These are phyloP conservation scores for Lipophrys pholis DNA, from an alignment of 2,113 vertebrate species.

Conservation along the genomic window DNA sequence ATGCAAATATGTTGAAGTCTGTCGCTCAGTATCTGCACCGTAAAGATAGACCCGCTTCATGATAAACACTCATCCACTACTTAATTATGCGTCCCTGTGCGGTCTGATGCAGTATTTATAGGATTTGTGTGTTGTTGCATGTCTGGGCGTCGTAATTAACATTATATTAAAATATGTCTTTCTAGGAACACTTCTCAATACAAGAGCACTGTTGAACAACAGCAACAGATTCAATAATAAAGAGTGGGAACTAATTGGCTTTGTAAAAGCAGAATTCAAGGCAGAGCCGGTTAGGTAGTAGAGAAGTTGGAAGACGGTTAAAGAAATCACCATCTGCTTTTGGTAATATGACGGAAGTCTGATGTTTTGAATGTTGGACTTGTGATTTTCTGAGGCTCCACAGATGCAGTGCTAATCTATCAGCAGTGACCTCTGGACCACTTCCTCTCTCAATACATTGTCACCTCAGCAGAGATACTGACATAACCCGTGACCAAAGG, in stretches of 20 bases:
- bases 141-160: no score
- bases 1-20: slow-evolving; percentile 40
- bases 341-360: background rate
- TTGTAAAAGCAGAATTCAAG: background rate
- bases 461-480: slow-evolving; percentile 53
- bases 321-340: background rate
- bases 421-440: slow-evolving; percentile 63
- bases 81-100: background rate
- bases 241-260: background rate
- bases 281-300: background rate
- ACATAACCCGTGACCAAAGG: slow-evolving; percentile 56
- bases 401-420: slow-evolving; percentile 26
- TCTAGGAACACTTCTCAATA: no score
- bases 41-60: slow-evolving; percentile 18
- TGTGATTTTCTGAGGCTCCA: no score
- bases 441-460: slow-evolving; percentile 56
- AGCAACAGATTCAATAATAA: background rate
- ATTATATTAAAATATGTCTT: no score
- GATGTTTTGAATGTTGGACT: no score
- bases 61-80: background rate
- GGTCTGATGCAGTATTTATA: background rate
- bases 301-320: background rate
- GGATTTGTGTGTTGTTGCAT: no score
- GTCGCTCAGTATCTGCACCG: slow-evolving; percentile 29
- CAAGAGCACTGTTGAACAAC: no score